These are phyloP conservation scores for Cichlasoma orientale DNA, from an alignment of 2,797 vertebrate genomes.

Conservation along the genomic window DNA sequence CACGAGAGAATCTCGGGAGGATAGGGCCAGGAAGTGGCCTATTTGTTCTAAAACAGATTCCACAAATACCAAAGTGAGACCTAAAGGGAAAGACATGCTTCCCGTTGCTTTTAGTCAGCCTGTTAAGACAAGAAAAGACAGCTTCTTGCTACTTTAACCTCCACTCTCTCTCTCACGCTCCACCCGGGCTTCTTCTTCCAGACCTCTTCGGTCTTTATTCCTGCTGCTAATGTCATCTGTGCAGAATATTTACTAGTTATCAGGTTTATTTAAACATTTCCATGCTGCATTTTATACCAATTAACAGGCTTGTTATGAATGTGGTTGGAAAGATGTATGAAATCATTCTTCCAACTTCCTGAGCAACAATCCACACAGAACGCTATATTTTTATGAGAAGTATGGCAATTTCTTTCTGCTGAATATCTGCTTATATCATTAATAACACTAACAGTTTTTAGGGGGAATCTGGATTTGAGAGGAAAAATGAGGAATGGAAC, in stretches of 20 bases:
- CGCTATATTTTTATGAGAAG: too few relatives aligned
- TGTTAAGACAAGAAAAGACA: slow-evolving; percentile 55
- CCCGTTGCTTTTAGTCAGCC: slow-evolving; percentile 54
- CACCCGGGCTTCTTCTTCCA: not conserved
- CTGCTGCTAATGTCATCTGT: not conserved
- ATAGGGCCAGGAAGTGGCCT: slow-evolving; percentile 80
- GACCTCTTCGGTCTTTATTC: not conserved
- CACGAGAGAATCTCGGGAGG: slow-evolving; percentile 62
- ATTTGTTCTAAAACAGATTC: slow-evolving; percentile 85
- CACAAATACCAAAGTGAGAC: slow-evolving; percentile 83
- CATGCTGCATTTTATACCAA: not conserved
- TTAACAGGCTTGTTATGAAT: not conserved
- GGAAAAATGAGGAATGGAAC: not conserved
- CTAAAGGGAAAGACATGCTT: slow-evolving; percentile 70
- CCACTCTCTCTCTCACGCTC: slow-evolving; percentile 9
- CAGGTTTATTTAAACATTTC: not conserved
- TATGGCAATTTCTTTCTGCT: not conserved
- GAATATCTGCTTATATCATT: not conserved
- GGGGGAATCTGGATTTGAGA: not conserved
- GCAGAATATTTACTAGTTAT: not conserved
- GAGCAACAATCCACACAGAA: not conserved
- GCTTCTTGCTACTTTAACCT: slow-evolving; percentile 37
- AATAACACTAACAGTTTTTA: not conserved
- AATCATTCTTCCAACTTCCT: not conserved
- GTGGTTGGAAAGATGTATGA: not conserved